These are phyloP conservation scores for Adoxophyes honmai DNA, from an alignment of 1,140 invertebrate genomes.

Conservation along the genomic window DNA sequence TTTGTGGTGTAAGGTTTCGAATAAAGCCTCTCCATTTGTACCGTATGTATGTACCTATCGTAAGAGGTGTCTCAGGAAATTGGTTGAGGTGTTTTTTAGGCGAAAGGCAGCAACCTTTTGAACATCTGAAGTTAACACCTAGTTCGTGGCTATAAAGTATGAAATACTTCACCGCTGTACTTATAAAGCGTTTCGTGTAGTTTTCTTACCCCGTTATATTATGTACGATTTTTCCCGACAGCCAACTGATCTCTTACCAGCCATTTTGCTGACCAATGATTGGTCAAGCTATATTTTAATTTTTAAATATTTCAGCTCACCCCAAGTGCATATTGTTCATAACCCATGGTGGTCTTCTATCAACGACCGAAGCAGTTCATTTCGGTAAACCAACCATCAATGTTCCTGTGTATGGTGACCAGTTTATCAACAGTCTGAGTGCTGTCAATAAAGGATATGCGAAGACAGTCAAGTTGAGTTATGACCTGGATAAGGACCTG, in stretches of 20 bases:
- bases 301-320: constrained; percentile 81
- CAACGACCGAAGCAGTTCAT: constrained; percentile 81
- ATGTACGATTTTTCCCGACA: background rate
- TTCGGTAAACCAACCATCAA: constrained; percentile 81
- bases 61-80: too few relatives aligned
- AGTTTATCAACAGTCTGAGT: constrained; percentile 71
- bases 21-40: too few relatives aligned
- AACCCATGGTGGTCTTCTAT: constrained; percentile 83
- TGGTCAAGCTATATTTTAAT: constrained; percentile 79
- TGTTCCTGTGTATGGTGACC: constrained; percentile 82
- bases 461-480: constrained; percentile 23
- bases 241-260: background rate
- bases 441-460: constrained; percentile 39
- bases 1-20: too few relatives aligned
- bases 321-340: constrained; percentile 81
- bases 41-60: too few relatives aligned
- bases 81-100: too few relatives aligned
- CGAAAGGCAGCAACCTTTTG: too few relatives aligned
- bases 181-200: too few relatives aligned
- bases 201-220: too few relatives aligned
- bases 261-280: constrained; percentile 78
- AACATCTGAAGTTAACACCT: too few relatives aligned
- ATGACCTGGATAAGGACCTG: constrained; percentile 23
- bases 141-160: too few relatives aligned
- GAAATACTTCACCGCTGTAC: too few relatives aligned